Base-by-base conservation (phyloP, 2,113 vertebrate species). In the Hirundichthys speculiger region DNA sequence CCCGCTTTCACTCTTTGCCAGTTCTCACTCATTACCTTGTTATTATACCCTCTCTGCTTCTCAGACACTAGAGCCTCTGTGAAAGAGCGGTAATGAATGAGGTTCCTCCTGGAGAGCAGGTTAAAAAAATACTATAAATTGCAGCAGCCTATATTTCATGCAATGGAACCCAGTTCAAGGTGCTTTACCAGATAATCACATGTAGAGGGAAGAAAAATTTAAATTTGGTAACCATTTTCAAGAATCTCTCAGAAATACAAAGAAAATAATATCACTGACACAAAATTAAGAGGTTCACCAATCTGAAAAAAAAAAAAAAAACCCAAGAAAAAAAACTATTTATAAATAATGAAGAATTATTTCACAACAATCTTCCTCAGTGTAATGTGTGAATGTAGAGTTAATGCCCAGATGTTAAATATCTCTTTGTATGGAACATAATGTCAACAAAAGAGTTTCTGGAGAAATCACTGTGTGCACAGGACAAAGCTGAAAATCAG, bases 11-110 rank as follows among this genome's bases (percentile, higher is more conserved):
- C 41, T 57, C 45, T 62, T 45, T 50, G 30, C 55, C 56, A 19
- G 69, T 74, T 77, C 64, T 45, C 64, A 52, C 48, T 75, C 67
- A 72, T 78, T 82, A 75, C 63, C 22, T 39, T 38, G 51, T 65
- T 70, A 74, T 84, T 85, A 56, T 53, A 55, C 38, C 60, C 22
- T 67, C 27, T 43, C 27, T 56, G 13, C 38, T 20, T 58, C 30
- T 45, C 45, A 55, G 43, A 12, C 47, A 38, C 50, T 61, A 24
- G 64, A 14, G 57, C 9, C 16, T 59, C 13, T 25, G 51, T 64
- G 55, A 62, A 64, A 47, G 34, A 46, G 30, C 6, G 1, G 52
- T 46, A 79, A 70, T 60, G 52, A 67, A 52, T 34, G 46, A 64
- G 16, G 39, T 63, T 21, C 55, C 51, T 64, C 49, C 47, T 43